Evolutionary conservation across 92 coral and sea anemone genomes (phyloP).

Genomic region (Galaxea fascicularis): DNA sequence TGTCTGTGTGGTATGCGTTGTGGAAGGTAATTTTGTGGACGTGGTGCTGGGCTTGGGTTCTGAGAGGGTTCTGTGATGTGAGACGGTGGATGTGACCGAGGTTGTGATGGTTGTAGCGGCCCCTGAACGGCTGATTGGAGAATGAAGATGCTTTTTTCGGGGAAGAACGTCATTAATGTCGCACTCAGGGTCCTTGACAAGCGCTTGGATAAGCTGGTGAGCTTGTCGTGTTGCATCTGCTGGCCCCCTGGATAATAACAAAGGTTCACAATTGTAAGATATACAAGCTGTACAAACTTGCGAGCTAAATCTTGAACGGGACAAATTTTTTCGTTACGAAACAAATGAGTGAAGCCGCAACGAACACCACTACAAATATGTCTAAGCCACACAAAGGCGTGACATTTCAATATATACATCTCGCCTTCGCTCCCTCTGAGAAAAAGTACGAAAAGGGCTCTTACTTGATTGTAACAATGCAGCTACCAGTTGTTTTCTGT

Average conservation of each 20-base stretch:
- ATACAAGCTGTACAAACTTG: neutral
- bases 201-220: slow-evolving; percentile 94
- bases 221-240: slow-evolving; percentile 99
- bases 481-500: slow-evolving; percentile 95
- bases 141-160: slow-evolving; percentile 82
- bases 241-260: slow-evolving; percentile 82
- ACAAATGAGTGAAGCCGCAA: too few relatives aligned
- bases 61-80: slow-evolving; percentile 65
- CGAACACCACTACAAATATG: too few relatives aligned
- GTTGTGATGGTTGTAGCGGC: slow-evolving; percentile 60
- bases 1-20: slow-evolving; percentile 56
- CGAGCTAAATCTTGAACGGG: too few relatives aligned
- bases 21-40: slow-evolving; percentile 53
- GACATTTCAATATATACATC: neutral
- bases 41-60: slow-evolving; percentile 50
- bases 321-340: too few relatives aligned
- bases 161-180: slow-evolving; percentile 98
- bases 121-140: slow-evolving; percentile 65
- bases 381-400: neutral
- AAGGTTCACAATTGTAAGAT: neutral
- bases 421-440: neutral
- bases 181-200: slow-evolving; percentile 97
- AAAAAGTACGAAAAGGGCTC: slow-evolving; percentile 2
- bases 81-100: slow-evolving; percentile 72
- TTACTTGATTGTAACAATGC: slow-evolving; percentile 96